Evolutionary conservation across 2,797 vertebrate genomes (phyloP).

Genomic region (Acomys russatus): DNA sequence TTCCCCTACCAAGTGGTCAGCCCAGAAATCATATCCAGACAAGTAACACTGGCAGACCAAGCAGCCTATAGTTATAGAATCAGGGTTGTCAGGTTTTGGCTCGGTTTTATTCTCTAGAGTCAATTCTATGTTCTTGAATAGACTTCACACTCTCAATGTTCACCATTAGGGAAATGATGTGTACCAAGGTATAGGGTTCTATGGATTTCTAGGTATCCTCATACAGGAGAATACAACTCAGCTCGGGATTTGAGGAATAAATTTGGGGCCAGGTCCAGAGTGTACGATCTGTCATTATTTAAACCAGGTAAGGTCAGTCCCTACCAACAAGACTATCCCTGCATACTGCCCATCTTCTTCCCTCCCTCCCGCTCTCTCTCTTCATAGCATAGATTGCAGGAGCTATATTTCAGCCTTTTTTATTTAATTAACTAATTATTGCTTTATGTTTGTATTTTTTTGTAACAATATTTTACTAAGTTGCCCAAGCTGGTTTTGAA

Average conservation of each 20-base stretch:
- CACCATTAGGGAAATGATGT: background rate
- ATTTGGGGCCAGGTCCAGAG: background rate
- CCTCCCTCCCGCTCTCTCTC: background rate
- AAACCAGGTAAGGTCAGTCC: background rate
- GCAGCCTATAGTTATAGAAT: background rate
- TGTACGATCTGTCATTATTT: background rate
- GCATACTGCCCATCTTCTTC: too few species aligned
- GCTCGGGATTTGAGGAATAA: background rate
- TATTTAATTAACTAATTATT: background rate
- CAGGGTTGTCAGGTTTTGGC: background rate
- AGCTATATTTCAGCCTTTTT: background rate
- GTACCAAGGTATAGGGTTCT: background rate
- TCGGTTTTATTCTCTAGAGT: constrained; percentile 1
- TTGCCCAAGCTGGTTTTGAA: background rate
- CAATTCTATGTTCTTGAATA: constrained; percentile 9
- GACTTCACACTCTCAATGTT: background rate
- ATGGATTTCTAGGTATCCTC: background rate
- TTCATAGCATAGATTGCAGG: background rate
- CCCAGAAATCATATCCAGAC: background rate
- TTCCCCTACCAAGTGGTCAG: background rate
- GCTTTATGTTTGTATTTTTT: background rate
- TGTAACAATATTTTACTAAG: background rate
- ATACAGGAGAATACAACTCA: background rate
- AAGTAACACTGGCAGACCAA: too few species aligned
- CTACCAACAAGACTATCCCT: background rate